Evolutionary conservation across 2,888 invertebrate species (phyloP), one percentile per base, ranked within the genome.

Genomic region (Vesta saturnalis): DNA sequence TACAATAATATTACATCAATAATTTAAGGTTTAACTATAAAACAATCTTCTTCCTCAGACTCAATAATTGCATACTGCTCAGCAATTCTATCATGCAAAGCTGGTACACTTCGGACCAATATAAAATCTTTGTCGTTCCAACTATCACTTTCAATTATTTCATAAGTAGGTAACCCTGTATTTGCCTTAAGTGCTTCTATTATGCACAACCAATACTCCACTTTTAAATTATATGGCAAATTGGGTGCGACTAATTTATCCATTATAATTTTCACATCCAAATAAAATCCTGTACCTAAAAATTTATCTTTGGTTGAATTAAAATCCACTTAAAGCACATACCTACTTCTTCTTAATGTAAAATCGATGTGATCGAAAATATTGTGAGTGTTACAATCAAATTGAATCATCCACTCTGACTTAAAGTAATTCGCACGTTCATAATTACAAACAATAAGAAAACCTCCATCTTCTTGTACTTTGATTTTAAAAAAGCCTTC

Each of bases 341-440:
- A 70, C 70, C 70, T 63, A n/a, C 19, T 57, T 8, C 15, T 56
- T 10, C 49, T 66, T 10, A 66, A 5, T 49, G 19, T 10, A 52
- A 70, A 70, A 43, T 70, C 70, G 12, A 70, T 55, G 22, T 14
- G 46, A 35, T 70, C 66, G 1, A 60, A 18, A 1, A 63, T 55
- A 60, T 12, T 6, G 1, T 60, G 55, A 23, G 46, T 54, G 10
- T 22, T 46, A 39, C 59, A 66, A 54, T 60, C 49, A 22, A 62
- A 70, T 1, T 60, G 15, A 14, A 70, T 66, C 54, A 63, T 70
- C 70, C 70, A 70, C 1, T 23, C 15, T 1, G 62, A 55, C 15
- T 62, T 46, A 23, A 70, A 70, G 46, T 62, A 67, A 18, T 63
- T 64, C 14, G 8, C 19, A 5, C 22, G 57, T 39, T 23, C 22